Conservation (phyloP, 2,888 invertebrate species). For the Melanophora roralis region DNA sequence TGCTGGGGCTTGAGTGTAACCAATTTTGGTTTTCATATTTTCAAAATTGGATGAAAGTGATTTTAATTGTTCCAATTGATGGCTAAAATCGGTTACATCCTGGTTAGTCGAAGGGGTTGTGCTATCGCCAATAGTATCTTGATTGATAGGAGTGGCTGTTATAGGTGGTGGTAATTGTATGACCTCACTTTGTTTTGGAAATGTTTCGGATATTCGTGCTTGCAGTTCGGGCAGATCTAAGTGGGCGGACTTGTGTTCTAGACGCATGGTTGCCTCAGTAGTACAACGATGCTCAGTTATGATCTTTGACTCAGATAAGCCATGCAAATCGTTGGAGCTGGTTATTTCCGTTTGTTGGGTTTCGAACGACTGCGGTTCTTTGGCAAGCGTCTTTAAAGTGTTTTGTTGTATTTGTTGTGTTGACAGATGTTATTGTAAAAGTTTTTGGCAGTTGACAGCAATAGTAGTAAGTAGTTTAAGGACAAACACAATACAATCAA, state of each 20-base stretch:
- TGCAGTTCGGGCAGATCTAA: conserved; percentile 73
- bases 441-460: conserved; percentile 14
- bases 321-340: conserved; percentile 73
- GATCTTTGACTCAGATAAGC: conserved; percentile 77
- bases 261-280: conserved; percentile 77
- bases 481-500: conserved; percentile 61
- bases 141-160: conserved; percentile 43
- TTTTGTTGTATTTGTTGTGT: conserved; percentile 8
- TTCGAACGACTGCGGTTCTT: conserved; percentile 73
- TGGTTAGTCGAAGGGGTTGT: conserved; percentile 52
- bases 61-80: conserved; percentile 51
- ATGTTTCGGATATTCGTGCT: conserved; percentile 61
- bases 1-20: conserved; percentile 70
- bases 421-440: conserved; percentile 11
- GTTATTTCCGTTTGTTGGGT: conserved; percentile 71
- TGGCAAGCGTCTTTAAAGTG: conserved; percentile 67
- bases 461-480: conserved; percentile 10
- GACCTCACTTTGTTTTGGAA: conserved; percentile 43
- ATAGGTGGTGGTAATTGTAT: conserved; percentile 5
- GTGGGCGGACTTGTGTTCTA: conserved; percentile 76
- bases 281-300: conserved; percentile 77
- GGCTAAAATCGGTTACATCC: conserved; percentile 67
- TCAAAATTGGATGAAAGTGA: conserved; percentile 66
- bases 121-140: background rate
- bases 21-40: conserved; percentile 64